phyloP scores from a whole-genome alignment of 2,888 invertebrate genomes.

The Scaptomyza polygonia region DNA sequence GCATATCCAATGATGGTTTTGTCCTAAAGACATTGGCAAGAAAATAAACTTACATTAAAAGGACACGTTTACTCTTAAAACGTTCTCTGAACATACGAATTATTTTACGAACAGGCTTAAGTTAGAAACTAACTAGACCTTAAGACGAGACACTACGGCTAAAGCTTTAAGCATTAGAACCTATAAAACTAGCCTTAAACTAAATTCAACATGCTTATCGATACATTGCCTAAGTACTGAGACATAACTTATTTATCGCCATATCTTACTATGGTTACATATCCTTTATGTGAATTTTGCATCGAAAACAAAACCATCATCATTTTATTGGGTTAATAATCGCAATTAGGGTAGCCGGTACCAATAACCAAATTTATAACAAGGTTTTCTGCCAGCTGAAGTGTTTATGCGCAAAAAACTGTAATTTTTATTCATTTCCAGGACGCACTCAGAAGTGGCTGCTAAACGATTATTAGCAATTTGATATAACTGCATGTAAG shows the following conservation, averaged over 20 bases:
- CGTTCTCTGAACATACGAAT: not conserved
- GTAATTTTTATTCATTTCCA: slow-evolving; percentile 81
- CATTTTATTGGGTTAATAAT: slow-evolving; percentile 18
- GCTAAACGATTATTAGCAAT: slow-evolving; percentile 81
- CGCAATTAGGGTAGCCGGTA: slow-evolving; percentile 7
- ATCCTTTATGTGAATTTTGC: not conserved
- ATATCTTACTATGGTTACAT: not conserved
- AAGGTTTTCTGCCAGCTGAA: slow-evolving; percentile 50
- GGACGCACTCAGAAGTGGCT: slow-evolving; percentile 78
- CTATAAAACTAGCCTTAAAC: not conserved
- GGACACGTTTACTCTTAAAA: not conserved
- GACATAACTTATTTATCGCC: not conserved
- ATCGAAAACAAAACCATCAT: not conserved
- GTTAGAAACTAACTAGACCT: not conserved
- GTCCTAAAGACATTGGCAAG: too few relatives aligned
- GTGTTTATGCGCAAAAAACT: slow-evolving; percentile 78
- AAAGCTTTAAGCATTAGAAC: not conserved
- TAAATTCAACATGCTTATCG: too few relatives aligned
- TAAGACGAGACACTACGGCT: not conserved
- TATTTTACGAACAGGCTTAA: not conserved
- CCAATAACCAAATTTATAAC: slow-evolving; percentile 34
- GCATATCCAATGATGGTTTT: too few relatives aligned
- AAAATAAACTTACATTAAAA: not conserved
- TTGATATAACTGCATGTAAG: slow-evolving; percentile 80
- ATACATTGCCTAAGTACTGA: not conserved